Conservation (phyloP, 2,888 invertebrate genomes). For the Troides aeacus region DNA sequence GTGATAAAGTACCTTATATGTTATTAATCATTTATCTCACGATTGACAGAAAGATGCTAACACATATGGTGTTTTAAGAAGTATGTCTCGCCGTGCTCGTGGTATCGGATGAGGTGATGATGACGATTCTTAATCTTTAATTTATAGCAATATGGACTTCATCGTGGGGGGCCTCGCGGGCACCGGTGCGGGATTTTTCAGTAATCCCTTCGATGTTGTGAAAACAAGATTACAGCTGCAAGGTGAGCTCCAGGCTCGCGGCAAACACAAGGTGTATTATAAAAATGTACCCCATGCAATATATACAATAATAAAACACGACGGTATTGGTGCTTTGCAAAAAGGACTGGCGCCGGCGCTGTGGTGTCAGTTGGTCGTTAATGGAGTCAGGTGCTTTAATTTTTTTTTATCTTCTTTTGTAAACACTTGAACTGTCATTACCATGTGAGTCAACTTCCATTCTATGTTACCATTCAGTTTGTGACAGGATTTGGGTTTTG, state of each 20-base stretch:
- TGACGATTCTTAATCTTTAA: neutral
- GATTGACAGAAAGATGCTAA: too few relatives aligned
- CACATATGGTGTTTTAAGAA: too few relatives aligned
- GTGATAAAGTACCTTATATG: too few relatives aligned
- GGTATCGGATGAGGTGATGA: too few relatives aligned
- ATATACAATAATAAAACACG: constrained; percentile 85
- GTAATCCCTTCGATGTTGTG: constrained; percentile 93
- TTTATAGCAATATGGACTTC: constrained; percentile 81
- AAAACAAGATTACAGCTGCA: constrained; percentile 95
- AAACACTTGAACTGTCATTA: neutral
- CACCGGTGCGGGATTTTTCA: constrained; percentile 88
- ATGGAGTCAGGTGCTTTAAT: neutral
- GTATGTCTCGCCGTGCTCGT: too few relatives aligned
- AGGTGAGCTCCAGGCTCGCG: constrained; percentile 86
- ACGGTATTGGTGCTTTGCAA: constrained; percentile 87
- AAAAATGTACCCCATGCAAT: constrained; percentile 90
- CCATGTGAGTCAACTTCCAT: neutral
- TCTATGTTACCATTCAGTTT: too few relatives aligned
- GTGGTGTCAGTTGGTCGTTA: constrained; percentile 85
- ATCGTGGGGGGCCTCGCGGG: constrained; percentile 87
- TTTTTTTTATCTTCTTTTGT: neutral
- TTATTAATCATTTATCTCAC: too few relatives aligned
- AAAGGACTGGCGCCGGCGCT: constrained; percentile 91
- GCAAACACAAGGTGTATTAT: constrained; percentile 81
- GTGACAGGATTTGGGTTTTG: too few relatives aligned